These are phyloP conservation scores for Pediacus dermestoides DNA, from an alignment of 2,888 invertebrate genomes.

Conservation along the genomic window DNA sequence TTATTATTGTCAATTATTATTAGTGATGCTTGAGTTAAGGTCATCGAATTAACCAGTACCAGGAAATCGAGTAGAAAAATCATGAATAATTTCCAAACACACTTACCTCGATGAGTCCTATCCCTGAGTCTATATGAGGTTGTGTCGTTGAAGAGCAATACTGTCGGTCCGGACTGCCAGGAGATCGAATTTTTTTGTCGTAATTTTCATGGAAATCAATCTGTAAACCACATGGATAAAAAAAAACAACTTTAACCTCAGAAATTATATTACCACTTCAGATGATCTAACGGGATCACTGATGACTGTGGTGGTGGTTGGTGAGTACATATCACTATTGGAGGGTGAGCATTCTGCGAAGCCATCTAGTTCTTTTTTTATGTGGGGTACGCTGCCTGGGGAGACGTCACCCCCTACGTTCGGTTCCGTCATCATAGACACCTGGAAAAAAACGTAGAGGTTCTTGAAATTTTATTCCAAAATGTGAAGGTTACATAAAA, in stretches of 20 bases:
- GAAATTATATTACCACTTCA: slow-evolving; percentile 15
- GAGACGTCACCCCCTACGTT: slow-evolving; percentile 39
- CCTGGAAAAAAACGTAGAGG: slow-evolving; percentile 50
- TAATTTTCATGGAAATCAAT: slow-evolving; percentile 46
- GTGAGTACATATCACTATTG: slow-evolving; percentile 55
- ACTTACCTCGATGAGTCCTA: slow-evolving; percentile 53
- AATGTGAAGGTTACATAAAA: slow-evolving; percentile 3
- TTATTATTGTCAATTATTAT: too few species aligned
- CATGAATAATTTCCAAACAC: background rate
- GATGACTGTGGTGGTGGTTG: slow-evolving; percentile 52
- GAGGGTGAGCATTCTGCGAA: slow-evolving; percentile 54
- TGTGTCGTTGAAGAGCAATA: slow-evolving; percentile 87
- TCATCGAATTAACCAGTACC: too few species aligned
- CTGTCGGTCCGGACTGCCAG: slow-evolving; percentile 80
- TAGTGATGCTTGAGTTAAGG: too few species aligned
- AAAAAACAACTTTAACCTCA: background rate
- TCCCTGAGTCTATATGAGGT: slow-evolving; percentile 58
- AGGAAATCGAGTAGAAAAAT: too few species aligned
- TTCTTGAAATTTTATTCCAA: background rate
- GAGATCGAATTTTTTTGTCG: slow-evolving; percentile 59
- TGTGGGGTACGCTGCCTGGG: slow-evolving; percentile 34
- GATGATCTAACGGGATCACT: slow-evolving; percentile 12
- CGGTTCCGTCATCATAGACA: slow-evolving; percentile 68
- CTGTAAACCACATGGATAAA: too few species aligned
- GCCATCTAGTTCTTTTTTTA: slow-evolving; percentile 59